Conservation (phyloP, 2,113 vertebrate genomes). For the Bucco capensis region DNA sequence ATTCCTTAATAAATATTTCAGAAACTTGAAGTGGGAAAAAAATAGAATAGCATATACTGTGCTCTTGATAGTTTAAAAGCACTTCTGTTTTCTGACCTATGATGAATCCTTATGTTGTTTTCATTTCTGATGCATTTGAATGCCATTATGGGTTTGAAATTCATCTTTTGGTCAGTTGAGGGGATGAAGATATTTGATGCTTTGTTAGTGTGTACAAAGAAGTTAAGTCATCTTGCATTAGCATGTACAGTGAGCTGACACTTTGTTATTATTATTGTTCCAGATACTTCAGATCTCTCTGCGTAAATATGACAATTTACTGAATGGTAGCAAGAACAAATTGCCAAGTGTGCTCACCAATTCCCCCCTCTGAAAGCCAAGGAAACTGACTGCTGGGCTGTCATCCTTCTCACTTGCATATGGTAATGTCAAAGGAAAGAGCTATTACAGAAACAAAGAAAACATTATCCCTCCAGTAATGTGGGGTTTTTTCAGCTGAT, state of each 20-base stretch:
- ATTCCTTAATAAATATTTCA: slow-evolving; percentile 77
- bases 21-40: slow-evolving; percentile 47
- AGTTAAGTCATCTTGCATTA: slow-evolving; percentile 18
- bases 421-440: background rate
- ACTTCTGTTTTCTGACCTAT: background rate
- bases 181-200: background rate
- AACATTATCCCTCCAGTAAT: background rate
- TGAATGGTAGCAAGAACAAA: background rate
- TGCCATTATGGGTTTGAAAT: slow-evolving; percentile 55
- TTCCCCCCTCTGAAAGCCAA: background rate
- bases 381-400: background rate
- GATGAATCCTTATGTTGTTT: slow-evolving; percentile 34
- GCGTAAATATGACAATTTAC: background rate
- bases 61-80: slow-evolving; percentile 54
- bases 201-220: background rate
- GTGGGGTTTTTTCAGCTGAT: background rate
- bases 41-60: slow-evolving; percentile 1
- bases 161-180: slow-evolving; percentile 39
- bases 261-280: background rate
- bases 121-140: slow-evolving; percentile 39
- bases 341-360: background rate
- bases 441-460: background rate
- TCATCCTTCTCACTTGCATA: background rate
- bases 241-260: background rate
- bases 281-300: background rate